Evolutionary conservation across 2,888 invertebrate genomes (phyloP), one percentile per base, ranked within the genome.

Genomic region (Nasonovia ribisnigri): DNA sequence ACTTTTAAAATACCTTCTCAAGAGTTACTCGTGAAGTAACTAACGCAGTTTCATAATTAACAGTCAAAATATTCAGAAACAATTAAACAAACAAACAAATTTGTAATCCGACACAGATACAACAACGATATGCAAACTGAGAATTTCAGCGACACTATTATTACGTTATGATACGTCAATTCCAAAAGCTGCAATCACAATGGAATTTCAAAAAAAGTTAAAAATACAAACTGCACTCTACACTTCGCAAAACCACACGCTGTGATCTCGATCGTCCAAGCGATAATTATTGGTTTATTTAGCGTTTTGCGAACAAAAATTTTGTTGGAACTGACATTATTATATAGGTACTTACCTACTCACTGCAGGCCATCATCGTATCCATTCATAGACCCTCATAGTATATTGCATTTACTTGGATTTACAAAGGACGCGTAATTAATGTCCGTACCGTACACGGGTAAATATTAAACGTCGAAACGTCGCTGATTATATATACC

Each of bases 381-480:
- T 36, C 77, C 36, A 77, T 36, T 77, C 77, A 77, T 77, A 77
- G 36, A 67, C 67, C 67, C 16, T 29, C 51, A 29, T n/a, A 67
- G n/a, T 54, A 54, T 20, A 54, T 54, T 24, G 43, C 29, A 89
- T 26, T 29, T 43, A 46, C 26, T 6, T 51, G 29, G 90, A 60
- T 90, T 77, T 29, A 77, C 77, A 51, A 90, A 77, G 42, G 90
- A 77, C 10, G 36, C 42, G 48, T 51, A 77, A 90, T 77, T 51
- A 77, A 48, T 51, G 48, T 77, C 48, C 77, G n/a, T 8, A 48
- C 67, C 67, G 36, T 36, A 90, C 48, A 48, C 16, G 77, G 77
- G 77, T 42, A 46, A 90, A 90, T 13, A 90, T 51, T 90, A 84
- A 92, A 92, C 29, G 46, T 36, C 60, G 51, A 91, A 77, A 84